These are phyloP conservation scores for Orthonychiurus folsomi DNA, from an alignment of 2,888 invertebrate genomes.

Conservation along the genomic window DNA sequence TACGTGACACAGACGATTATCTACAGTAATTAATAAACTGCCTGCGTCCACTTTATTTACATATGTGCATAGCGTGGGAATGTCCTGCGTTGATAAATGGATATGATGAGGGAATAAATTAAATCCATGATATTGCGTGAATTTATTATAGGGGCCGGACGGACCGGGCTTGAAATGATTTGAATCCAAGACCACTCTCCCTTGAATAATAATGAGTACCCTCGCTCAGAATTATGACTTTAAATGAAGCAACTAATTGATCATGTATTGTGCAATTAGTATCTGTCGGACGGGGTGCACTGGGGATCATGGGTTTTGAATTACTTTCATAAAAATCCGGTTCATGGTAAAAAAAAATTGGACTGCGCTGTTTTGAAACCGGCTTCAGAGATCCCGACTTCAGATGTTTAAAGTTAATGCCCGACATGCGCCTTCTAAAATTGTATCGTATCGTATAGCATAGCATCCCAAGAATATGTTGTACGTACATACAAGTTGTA, in stretches of 20 bases:
- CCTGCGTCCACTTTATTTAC: not conserved
- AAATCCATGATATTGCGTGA: too few relatives aligned
- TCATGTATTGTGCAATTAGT: not conserved
- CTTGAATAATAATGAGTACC: not conserved
- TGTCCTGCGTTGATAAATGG: too few relatives aligned
- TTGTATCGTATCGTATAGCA: too few relatives aligned
- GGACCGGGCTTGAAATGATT: not conserved
- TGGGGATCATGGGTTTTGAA: not conserved
- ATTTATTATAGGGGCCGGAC: too few relatives aligned
- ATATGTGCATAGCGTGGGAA: not conserved
- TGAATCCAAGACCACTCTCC: not conserved
- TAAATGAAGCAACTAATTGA: not conserved
- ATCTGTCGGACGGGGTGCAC: not conserved
- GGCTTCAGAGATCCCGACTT: too few relatives aligned
- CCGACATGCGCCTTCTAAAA: too few relatives aligned
- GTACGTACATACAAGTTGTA: too few relatives aligned
- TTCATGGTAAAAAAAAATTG: too few relatives aligned
- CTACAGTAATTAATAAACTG: not conserved
- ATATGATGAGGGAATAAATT: too few relatives aligned
- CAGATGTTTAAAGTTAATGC: too few relatives aligned
- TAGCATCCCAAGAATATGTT: too few relatives aligned
- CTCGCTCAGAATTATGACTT: not conserved
- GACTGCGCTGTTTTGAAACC: too few relatives aligned
- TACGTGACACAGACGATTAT: not conserved
- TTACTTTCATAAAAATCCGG: not conserved